Evolutionary conservation across 2,113 vertebrate genomes (phyloP).

Genomic region (Drymodes brunneopygia): DNA sequence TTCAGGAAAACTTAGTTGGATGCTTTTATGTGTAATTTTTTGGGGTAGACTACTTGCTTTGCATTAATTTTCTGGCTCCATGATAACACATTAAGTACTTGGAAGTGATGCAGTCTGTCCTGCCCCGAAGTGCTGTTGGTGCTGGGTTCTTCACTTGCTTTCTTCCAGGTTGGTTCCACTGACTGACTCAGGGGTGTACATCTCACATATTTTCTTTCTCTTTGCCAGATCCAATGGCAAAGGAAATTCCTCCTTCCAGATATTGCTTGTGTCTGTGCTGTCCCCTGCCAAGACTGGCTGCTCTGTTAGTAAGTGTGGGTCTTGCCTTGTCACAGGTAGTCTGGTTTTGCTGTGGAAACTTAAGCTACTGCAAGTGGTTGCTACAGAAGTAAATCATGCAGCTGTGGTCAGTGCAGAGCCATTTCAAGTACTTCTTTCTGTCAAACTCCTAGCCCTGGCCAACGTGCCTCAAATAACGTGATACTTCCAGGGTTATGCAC

Average conservation of each 20-base stretch:
- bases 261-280: background rate
- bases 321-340: background rate
- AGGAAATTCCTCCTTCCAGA: background rate
- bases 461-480: background rate
- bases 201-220: background rate
- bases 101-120: background rate
- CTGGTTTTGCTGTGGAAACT: background rate
- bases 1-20: background rate
- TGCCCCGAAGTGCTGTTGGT: background rate
- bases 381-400: background rate
- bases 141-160: background rate
- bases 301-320: background rate
- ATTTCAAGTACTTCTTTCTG: background rate
- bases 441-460: background rate
- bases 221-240: background rate
- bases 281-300: background rate
- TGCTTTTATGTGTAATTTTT: background rate
- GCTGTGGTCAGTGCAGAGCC: background rate
- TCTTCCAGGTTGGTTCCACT: background rate
- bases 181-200: background rate
- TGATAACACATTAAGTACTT: background rate
- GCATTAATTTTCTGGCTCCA: background rate
- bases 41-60: background rate
- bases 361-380: background rate
- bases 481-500: background rate